These are phyloP conservation scores for Benitochromis conjunctus DNA, from an alignment of 2,113 vertebrate genomes.

Conservation along the genomic window DNA sequence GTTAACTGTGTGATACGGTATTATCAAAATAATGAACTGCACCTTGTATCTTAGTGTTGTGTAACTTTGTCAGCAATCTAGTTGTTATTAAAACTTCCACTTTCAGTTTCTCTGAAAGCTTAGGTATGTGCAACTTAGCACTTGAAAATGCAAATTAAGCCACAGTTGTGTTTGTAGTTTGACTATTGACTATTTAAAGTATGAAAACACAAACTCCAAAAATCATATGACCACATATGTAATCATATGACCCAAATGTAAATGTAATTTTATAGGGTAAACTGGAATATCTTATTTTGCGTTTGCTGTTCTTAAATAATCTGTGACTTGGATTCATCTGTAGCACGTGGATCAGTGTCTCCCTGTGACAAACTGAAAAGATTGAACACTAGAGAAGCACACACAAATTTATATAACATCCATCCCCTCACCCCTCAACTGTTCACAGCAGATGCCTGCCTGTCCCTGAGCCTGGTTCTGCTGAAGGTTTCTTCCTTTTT, in stretches of 20 bases:
- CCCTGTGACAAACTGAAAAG: neutral
- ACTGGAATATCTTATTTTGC: neutral
- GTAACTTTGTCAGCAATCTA: neutral
- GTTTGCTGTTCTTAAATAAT: neutral
- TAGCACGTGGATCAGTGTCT: neutral
- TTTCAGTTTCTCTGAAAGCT: neutral
- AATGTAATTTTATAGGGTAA: neutral
- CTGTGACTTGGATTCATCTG: neutral
- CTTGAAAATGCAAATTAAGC: neutral
- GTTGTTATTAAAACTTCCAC: neutral
- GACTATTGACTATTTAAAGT: neutral
- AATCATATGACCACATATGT: neutral
- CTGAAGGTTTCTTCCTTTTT: neutral
- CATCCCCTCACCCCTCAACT: too few relatives aligned
- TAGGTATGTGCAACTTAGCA: neutral
- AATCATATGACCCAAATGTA: neutral
- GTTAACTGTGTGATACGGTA: neutral
- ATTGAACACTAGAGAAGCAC: too few relatives aligned
- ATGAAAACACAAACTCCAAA: neutral
- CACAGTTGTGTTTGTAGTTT: neutral
- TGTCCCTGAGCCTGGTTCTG: rapidly evolving
- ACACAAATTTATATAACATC: too few relatives aligned
- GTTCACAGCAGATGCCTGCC: neutral
- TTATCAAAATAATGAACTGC: neutral
- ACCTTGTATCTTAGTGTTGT: neutral